Evolutionary conservation across 2,888 invertebrate genomes (phyloP).

Genomic region (Phaonia tiefii): DNA sequence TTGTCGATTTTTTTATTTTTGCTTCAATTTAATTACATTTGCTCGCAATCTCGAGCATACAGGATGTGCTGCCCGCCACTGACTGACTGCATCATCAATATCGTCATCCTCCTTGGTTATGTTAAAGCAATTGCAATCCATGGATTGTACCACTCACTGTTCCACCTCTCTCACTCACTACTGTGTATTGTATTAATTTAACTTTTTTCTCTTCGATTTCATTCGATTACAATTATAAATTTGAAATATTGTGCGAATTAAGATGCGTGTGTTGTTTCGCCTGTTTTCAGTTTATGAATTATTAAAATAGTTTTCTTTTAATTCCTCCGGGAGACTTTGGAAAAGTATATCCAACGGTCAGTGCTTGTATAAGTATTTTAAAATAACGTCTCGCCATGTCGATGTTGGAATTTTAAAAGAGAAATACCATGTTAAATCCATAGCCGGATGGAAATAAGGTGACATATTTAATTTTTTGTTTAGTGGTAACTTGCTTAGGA

Average conservation of each 20-base stretch:
- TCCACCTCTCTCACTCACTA: not conserved
- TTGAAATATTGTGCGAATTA: slow-evolving; percentile 38
- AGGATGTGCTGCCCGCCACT: slow-evolving; percentile 41
- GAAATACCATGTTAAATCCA: slow-evolving; percentile 28
- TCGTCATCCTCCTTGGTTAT: not conserved
- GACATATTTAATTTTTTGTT: no score
- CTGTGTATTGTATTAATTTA: slow-evolving; percentile 61
- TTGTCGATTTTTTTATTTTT: not conserved
- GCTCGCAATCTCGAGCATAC: slow-evolving; percentile 22
- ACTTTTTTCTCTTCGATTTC: slow-evolving; percentile 26
- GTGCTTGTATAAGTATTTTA: not conserved
- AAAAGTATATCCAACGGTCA: not conserved
- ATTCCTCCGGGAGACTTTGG: not conserved
- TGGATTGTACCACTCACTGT: not conserved
- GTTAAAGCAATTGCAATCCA: slow-evolving; percentile 40
- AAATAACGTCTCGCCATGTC: slow-evolving; percentile 18
- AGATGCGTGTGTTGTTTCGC: slow-evolving; percentile 44
- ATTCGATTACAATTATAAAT: slow-evolving; percentile 34
- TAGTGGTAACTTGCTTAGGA: no score
- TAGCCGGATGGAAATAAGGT: no score
- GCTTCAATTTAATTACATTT: slow-evolving; percentile 56
- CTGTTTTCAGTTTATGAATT: slow-evolving; percentile 52
- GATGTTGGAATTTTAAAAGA: not conserved
- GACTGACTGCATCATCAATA: not conserved
- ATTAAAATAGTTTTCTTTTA: slow-evolving; percentile 36